These are phyloP conservation scores for Eurystomus gularis DNA, from an alignment of 2,113 vertebrate genomes.

Conservation along the genomic window DNA sequence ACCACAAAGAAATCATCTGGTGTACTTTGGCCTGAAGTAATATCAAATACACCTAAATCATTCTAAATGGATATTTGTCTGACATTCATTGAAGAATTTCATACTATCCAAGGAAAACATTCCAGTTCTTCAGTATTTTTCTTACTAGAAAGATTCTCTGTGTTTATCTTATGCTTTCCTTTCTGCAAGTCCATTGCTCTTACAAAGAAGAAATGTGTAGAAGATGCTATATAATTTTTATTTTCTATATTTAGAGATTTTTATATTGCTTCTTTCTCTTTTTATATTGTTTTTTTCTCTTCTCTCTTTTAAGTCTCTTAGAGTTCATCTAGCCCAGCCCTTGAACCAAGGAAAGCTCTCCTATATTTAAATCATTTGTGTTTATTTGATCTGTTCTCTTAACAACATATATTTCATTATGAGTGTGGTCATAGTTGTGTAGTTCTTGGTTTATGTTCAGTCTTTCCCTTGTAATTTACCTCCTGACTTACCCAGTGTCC, in stretches of 20 bases:
- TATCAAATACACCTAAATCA: conserved; percentile 1
- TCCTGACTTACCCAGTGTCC: neutral
- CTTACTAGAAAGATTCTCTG: neutral
- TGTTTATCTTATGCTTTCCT: neutral
- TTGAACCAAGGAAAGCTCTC: neutral
- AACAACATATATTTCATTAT: neutral
- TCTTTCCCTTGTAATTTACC: neutral
- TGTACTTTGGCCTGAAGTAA: neutral
- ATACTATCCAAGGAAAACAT: neutral
- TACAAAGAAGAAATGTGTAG: neutral
- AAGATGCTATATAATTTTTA: neutral
- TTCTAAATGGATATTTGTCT: neutral
- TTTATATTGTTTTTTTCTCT: neutral
- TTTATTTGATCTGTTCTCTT: neutral
- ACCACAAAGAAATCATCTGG: neutral
- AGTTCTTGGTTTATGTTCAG: neutral
- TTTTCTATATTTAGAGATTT: neutral
- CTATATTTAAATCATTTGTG: neutral
- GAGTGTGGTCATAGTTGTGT: neutral
- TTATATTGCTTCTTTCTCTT: neutral
- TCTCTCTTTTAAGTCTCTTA: neutral
- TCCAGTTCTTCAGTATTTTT: neutral
- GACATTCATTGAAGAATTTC: neutral
- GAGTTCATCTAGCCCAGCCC: neutral
- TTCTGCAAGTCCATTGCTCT: neutral